phyloP scores from a whole-genome alignment of 2,113 vertebrate species.

The Thalassoma bifasciatum region DNA sequence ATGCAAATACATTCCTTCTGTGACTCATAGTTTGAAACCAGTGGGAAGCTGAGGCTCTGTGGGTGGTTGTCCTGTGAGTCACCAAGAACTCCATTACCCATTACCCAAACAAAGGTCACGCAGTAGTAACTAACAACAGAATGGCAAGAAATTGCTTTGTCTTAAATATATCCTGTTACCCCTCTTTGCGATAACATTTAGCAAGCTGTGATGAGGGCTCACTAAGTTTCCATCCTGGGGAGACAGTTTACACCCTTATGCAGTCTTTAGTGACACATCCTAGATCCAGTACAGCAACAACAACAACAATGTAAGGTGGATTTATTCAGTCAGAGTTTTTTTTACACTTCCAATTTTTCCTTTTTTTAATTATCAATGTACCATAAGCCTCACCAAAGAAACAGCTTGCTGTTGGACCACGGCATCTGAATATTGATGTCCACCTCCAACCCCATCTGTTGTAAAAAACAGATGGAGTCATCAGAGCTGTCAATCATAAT shows the following conservation, averaged over 20 bases:
- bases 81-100: slow-evolving; percentile 16
- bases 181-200: neutral
- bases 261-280: neutral
- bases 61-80: slow-evolving; percentile 29
- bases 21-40: slow-evolving; percentile 24
- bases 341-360: neutral
- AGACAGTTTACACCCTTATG: neutral
- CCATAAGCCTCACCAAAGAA: no score
- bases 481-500: no score
- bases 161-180: neutral
- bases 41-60: neutral
- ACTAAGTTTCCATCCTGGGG: neutral
- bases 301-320: neutral
- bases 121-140: slow-evolving; percentile 8
- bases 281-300: neutral
- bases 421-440: no score
- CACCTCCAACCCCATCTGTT: no score
- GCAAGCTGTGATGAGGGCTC: neutral
- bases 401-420: no score
- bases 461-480: no score
- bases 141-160: slow-evolving; percentile 4
- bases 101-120: slow-evolving; percentile 26
- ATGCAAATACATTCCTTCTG: neutral
- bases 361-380: no score
- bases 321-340: no score